phyloP scores from a whole-genome alignment of 2,797 vertebrate genomes.

The Sebastes vulpes region DNA sequence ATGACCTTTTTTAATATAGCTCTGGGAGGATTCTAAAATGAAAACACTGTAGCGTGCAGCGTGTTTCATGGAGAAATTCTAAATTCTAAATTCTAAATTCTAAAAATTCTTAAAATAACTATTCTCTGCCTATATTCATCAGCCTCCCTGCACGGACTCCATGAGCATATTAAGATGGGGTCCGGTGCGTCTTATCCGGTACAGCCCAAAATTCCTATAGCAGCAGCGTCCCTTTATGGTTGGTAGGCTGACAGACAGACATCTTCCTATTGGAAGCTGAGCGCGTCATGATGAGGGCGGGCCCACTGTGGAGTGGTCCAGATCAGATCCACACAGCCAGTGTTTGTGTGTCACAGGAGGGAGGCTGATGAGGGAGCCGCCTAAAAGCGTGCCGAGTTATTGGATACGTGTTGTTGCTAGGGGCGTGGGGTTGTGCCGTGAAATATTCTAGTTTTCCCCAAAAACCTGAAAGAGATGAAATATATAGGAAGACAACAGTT shows the following conservation, averaged over 20 bases:
- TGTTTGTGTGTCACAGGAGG: constrained; percentile 42
- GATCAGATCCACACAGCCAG: constrained; percentile 38
- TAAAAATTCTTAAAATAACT: no score
- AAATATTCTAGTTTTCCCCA: constrained; percentile 33
- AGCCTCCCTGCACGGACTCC: background rate
- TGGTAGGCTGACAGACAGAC: background rate
- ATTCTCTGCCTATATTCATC: background rate
- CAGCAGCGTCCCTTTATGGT: constrained; percentile 16
- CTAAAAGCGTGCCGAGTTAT: constrained; percentile 75
- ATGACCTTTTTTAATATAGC: no score
- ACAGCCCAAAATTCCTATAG: constrained; percentile 4
- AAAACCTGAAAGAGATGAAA: constrained; percentile 31
- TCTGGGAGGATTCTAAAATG: no score
- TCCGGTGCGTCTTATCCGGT: background rate
- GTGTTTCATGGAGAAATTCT: background rate
- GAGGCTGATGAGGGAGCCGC: constrained; percentile 57
- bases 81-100: background rate
- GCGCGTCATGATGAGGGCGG: constrained; percentile 68
- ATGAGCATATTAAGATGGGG: constrained; percentile 4
- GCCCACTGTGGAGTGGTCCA: constrained; percentile 48
- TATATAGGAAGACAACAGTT: constrained; percentile 25
- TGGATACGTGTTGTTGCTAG: constrained; percentile 85
- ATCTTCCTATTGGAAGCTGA: constrained; percentile 37
- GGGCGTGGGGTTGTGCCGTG: constrained; percentile 77
- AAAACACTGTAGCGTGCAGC: no score